Evolutionary conservation across 1,140 invertebrate species (phyloP).

Genomic region (Scaptomyza pallida): DNA sequence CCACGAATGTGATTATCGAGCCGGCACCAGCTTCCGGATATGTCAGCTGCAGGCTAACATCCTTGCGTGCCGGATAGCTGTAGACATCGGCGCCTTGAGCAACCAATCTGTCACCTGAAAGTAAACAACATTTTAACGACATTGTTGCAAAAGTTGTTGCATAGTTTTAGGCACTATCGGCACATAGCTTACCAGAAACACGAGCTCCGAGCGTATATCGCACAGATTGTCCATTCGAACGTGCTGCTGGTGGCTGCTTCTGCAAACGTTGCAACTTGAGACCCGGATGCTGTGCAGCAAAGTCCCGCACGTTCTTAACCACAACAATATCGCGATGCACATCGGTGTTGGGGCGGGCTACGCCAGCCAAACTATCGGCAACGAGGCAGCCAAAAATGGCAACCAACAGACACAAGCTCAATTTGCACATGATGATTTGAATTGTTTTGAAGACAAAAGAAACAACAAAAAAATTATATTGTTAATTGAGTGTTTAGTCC

Average conservation of each 20-base stretch:
- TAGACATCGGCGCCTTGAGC: slow-evolving; percentile 66
- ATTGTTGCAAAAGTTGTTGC: slow-evolving; percentile 8
- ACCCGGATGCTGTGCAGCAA: slow-evolving; percentile 61
- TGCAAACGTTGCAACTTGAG: slow-evolving; percentile 48
- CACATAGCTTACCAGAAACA: slow-evolving; percentile 51
- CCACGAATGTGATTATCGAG: slow-evolving; percentile 64
- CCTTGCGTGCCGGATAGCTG: slow-evolving; percentile 51
- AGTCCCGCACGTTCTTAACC: slow-evolving; percentile 64
- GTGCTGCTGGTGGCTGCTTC: slow-evolving; percentile 26
- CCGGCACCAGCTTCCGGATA: slow-evolving; percentile 68
- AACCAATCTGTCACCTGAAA: slow-evolving; percentile 72
- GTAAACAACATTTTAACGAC: slow-evolving; percentile 20
- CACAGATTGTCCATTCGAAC: slow-evolving; percentile 27
- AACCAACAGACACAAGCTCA: slow-evolving; percentile 54
- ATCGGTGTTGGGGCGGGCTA: neutral
- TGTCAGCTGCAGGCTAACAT: slow-evolving; percentile 69
- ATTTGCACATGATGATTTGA: slow-evolving; percentile 52
- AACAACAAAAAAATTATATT: neutral
- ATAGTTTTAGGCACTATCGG: slow-evolving; percentile 7
- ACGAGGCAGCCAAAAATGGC: slow-evolving; percentile 59
- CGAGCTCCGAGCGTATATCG: slow-evolving; percentile 68
- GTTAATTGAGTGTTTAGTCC: slow-evolving; percentile 4
- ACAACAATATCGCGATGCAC: slow-evolving; percentile 48
- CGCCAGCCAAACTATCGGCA: slow-evolving; percentile 37
- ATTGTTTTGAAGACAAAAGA: neutral